Evolutionary conservation across 2,797 vertebrate genomes (phyloP), one percentile per base, ranked within the genome.

Genomic region (Neosilurus hyrtlii): DNA sequence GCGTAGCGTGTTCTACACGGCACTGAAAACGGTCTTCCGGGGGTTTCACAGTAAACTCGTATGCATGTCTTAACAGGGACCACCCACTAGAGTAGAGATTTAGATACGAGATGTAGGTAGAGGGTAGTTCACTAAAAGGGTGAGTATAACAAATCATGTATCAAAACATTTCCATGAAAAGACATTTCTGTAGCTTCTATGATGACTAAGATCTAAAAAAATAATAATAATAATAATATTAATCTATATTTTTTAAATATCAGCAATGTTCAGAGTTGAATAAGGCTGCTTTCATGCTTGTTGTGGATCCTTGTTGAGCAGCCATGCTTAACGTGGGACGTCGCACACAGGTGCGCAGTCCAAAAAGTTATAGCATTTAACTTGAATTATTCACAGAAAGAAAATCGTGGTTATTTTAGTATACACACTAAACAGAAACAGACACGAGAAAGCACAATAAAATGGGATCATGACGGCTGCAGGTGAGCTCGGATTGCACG

Each of bases 11-110:
- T n/a, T 18, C 18, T n/a, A 16, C 66, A 30, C 43, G 3, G 18
- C 75, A 82, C 63, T 56, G 76, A 83, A 82, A 84, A 76, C n/a
- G 6, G 87, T 88, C 87, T 88, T 88, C 87, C 86, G 68, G 78
- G 76, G 82, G 82, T 61, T 78, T 57, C 59, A 20, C 20, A 57
- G 54, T 74, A 74, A 67, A 67, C 68, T 79, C 68, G 52, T 84
- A 73, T 85, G 80, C 84, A 82, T 82, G 84, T 77, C 51, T 82
- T 79, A 73, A 54, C 72, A 71, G 73, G 57, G 68, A 82, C 20
- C 80, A 79, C 35, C 66, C 62, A 59, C 57, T 65, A 82, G 65
- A 77, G 68, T 68, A 57, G 78, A 24, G 63, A 20, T 59, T 63
- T 67, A 68, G 35, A 80, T 37, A 49, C 8, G 20, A 72, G 57